Base-by-base conservation (phyloP, 2,797 vertebrate species). In the Spheniscus humboldti region DNA sequence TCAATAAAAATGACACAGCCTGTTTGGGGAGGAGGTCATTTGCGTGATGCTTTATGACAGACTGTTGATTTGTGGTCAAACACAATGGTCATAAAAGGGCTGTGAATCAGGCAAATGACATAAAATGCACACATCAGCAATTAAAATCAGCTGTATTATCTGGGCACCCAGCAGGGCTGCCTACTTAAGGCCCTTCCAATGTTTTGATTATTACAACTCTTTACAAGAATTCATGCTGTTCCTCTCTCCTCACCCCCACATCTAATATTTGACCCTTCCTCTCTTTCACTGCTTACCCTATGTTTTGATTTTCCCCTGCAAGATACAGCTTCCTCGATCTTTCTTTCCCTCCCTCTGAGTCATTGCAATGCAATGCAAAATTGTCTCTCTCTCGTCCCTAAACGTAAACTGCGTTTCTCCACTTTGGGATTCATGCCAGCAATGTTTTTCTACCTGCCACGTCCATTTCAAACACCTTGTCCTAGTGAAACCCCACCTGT, bases 221-320 rank as follows among this genome's bases (percentile, higher is more conserved):
- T 84, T 95, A 89, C 90, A 92, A 95, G 96, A 45, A 94, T 69
- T 91, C 96, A 92, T 17, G 93, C 96, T 96, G 94, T 94, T 97
- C 73, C 28, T 66, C 87, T 68, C 62, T 53, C 50, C 81, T 92
- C 82, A 75, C 37, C 48, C 62, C 75, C 87, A 77, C 82, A 31
- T 86, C 89, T 84, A 47, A 69, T 90, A 66, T 14, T 68, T 72
- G 94, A 95, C 94, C 92, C 96, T 92, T 90, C 55, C 83, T 92
- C 77, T 63, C 69, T 53, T 41, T 69, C 3, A 15, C 66, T 57
- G 81, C 78, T 83, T 88, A 69, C 60, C 56, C 76, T 10, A 3
- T 10, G 60, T 55, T 86, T 60, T 69, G 73, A 60, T 81, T 73
- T 39, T 73, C 52, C 52, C 19, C 47, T 50, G 74, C 64, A 39